phyloP scores from a whole-genome alignment of 2,888 invertebrate species.

The Ectobius pallidus region DNA sequence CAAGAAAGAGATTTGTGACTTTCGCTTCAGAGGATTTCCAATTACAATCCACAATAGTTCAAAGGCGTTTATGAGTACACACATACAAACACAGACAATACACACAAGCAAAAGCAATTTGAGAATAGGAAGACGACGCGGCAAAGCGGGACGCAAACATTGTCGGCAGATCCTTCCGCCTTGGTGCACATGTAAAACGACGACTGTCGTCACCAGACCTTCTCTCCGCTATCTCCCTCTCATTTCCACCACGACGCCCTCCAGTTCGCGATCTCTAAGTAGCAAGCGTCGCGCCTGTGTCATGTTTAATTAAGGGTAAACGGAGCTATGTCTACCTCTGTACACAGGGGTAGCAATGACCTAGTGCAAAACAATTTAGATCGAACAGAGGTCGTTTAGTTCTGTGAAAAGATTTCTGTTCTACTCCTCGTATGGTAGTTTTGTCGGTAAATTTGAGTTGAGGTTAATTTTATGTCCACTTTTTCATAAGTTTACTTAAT shows the following conservation, averaged over 20 bases:
- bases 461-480: too few relatives aligned
- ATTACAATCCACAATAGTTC: slow-evolving; percentile 12
- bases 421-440: too few relatives aligned
- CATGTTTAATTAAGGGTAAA: slow-evolving; percentile 29
- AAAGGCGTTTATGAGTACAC: slow-evolving; percentile 19
- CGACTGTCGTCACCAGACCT: slow-evolving; percentile 24
- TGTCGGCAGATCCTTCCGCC: slow-evolving; percentile 28
- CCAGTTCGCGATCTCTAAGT: background rate
- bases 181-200: slow-evolving; percentile 20
- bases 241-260: background rate
- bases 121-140: slow-evolving; percentile 1
- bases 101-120: slow-evolving; percentile 12
- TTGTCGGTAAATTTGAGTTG: too few relatives aligned
- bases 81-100: background rate
- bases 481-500: too few relatives aligned
- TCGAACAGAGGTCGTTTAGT: too few relatives aligned
- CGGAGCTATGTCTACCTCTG: background rate
- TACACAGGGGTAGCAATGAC: too few relatives aligned
- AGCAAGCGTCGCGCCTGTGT: slow-evolving; percentile 15
- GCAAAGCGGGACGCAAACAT: slow-evolving; percentile 19
- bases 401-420: too few relatives aligned
- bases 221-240: background rate
- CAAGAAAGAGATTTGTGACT: background rate
- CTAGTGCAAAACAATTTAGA: too few relatives aligned
- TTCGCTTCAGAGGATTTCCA: slow-evolving; percentile 5